These are phyloP conservation scores for Peribatodes rhomboidaria DNA, from an alignment of 2,888 invertebrate genomes.

Conservation along the genomic window DNA sequence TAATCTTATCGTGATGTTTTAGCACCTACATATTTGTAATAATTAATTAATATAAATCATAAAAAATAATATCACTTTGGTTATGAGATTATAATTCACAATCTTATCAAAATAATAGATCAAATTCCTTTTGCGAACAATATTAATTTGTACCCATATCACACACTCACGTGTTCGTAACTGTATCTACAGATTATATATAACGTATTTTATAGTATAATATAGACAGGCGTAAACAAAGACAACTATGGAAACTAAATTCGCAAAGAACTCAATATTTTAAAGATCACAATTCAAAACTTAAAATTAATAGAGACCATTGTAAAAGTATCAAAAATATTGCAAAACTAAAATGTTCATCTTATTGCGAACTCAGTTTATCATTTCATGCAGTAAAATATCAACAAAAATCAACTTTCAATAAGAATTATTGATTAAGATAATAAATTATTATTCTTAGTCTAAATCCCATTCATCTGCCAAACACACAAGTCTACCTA, in stretches of 20 bases:
- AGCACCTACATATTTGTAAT: background rate
- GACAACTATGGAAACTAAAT: background rate
- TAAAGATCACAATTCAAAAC: background rate
- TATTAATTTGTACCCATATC: background rate
- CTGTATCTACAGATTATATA: too few species aligned
- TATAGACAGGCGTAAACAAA: too few species aligned
- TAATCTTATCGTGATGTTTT: constrained; percentile 5
- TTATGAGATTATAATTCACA: constrained; percentile 14
- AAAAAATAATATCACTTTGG: constrained; percentile 26
- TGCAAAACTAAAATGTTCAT: background rate
- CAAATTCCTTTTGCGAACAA: background rate
- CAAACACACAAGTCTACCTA: background rate
- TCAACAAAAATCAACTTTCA: background rate
- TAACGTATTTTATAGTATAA: too few species aligned
- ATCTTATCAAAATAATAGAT: constrained; percentile 8
- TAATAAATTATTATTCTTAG: constrained; percentile 14
- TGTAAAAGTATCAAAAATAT: constrained; percentile 19
- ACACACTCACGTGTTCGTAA: too few species aligned
- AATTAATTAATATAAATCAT: constrained; percentile 9
- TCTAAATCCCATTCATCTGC: background rate
- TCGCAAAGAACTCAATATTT: background rate
- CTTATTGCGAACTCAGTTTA: background rate
- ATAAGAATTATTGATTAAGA: background rate
- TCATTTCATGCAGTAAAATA: background rate
- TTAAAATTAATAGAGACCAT: constrained; percentile 8